Evolutionary conservation across 2,888 invertebrate genomes (phyloP), one percentile per base, ranked within the genome.

Genomic region (Sipha maydis): DNA sequence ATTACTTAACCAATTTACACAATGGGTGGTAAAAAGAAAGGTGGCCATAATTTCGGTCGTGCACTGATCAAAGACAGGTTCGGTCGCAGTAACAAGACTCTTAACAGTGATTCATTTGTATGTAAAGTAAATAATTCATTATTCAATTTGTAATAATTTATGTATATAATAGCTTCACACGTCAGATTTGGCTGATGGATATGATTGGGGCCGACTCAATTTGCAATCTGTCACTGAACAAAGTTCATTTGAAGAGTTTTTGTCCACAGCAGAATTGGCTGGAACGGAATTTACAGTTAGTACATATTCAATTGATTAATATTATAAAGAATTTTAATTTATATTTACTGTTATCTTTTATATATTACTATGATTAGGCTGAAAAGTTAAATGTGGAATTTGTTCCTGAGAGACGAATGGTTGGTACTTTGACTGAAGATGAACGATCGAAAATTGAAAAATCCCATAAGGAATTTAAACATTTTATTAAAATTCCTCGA

Each of bases 211-310:
- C 69, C 94, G 97, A 17, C 93, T 98, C 1, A 98, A 98, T 92
- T 93, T 98, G 0, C 96, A 96, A 91, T 98, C 98, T 0, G 96
- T 98, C 0, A 99, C 98, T 0, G 98, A 99, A 90, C 97, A 98
- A 92, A 97, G 96, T n/a, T 97, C 97, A 0, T 95, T 99, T 89
- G 97, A 99, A 93, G 99, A 99, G 91, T 99, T 99, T 92, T 93
- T 99, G 7, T 96, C 97, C 0, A 99, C 97, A 0, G 99, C 99
- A 0, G 96, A 98, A 92, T 92, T 99, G 89, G 98, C 99, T 0
- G 97, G 97, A 71, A 96, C 96, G 0, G 98, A 99, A 92, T 99
- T 99, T 92, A 95, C 90, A 93, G 94, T 92, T 89, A 76, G 82
- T 80, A 80, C 61, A 8, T 28, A 48, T 31, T 34, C 28, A 9